Evolutionary conservation across 2,888 invertebrate species (phyloP).

Genomic region (Rotaria socialis): DNA sequence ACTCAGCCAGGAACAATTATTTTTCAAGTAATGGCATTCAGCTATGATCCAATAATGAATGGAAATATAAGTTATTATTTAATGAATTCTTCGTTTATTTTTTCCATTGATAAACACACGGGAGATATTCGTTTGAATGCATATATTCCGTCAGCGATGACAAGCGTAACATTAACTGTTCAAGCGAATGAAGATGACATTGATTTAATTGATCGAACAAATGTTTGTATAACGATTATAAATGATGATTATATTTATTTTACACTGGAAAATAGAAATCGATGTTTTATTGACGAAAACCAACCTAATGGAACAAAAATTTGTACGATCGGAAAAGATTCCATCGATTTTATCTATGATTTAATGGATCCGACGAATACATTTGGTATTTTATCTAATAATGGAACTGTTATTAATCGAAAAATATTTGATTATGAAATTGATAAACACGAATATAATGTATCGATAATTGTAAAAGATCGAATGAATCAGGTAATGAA

Average conservation of each 20-base stretch:
- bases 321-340: background rate
- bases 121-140: background rate
- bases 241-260: conserved; percentile 22
- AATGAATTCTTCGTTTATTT: background rate
- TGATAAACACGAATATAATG: background rate
- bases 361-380: background rate
- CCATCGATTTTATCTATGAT: background rate
- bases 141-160: background rate
- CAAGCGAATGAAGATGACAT: background rate
- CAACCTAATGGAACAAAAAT: background rate
- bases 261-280: background rate
- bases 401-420: background rate
- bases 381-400: background rate
- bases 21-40: background rate
- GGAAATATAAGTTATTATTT: background rate
- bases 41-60: background rate
- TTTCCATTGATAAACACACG: background rate
- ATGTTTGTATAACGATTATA: background rate
- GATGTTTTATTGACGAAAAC: background rate
- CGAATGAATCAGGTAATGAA: background rate
- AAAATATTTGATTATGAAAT: conserved; percentile 24
- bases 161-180: background rate
- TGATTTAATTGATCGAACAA: background rate
- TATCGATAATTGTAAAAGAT: background rate
- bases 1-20: background rate